phyloP scores from a whole-genome alignment of 2,113 vertebrate species.

The Pelecanoides urinatrix region DNA sequence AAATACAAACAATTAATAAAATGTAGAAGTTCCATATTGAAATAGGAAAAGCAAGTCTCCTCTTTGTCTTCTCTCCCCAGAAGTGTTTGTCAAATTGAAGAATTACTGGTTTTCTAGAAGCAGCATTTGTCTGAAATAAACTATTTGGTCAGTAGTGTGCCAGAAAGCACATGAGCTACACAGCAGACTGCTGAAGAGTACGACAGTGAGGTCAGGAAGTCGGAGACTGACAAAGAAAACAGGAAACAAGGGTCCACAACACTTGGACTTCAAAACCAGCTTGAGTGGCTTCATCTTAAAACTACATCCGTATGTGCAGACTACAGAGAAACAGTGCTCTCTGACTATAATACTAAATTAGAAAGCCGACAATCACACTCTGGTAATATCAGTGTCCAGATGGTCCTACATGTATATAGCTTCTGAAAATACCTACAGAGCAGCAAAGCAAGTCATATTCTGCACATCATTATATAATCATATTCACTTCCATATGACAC shows the following conservation, averaged over 20 bases:
- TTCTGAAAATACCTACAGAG: conserved; percentile 15
- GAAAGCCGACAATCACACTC: background rate
- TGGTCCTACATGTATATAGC: background rate
- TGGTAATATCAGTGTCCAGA: background rate
- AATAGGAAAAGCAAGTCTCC: background rate
- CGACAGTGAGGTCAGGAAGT: background rate
- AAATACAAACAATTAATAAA: background rate
- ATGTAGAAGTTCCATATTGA: background rate
- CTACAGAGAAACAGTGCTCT: background rate
- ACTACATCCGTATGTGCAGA: background rate
- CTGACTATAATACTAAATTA: background rate
- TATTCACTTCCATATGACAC: background rate
- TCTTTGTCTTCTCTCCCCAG: background rate
- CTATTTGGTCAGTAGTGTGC: background rate
- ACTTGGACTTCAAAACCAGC: background rate
- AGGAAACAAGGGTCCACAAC: background rate
- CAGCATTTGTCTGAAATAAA: background rate
- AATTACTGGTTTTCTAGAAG: background rate
- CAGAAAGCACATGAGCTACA: background rate
- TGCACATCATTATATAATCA: background rate
- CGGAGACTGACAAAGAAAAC: background rate
- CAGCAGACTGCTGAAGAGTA: background rate
- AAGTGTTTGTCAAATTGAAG: background rate
- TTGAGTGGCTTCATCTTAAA: background rate
- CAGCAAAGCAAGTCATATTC: background rate